Conservation (phyloP, 2,888 invertebrate genomes). For the Tinea trinotella region DNA sequence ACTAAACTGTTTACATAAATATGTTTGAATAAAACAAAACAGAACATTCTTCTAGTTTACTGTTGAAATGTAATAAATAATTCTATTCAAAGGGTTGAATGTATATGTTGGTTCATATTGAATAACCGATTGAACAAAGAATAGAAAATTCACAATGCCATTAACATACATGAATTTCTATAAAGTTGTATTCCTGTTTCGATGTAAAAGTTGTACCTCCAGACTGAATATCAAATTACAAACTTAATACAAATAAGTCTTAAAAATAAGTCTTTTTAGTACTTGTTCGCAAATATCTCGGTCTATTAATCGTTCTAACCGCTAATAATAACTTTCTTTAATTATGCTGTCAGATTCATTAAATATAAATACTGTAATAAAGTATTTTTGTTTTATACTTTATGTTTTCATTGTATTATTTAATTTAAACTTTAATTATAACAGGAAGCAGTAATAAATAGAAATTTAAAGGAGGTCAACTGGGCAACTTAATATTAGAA, state of each 20-base stretch:
- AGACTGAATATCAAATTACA: no score
- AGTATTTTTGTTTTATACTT: no score
- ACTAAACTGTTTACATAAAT: slow-evolving; percentile 36
- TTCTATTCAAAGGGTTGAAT: not conserved
- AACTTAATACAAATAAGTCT: no score
- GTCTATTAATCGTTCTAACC: no score
- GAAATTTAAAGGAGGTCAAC: not conserved
- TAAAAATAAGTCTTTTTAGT: no score
- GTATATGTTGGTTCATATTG: not conserved
- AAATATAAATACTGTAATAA: no score
- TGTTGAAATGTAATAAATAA: not conserved
- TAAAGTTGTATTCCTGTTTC: not conserved
- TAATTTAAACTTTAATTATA: no score
- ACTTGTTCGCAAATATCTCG: no score
- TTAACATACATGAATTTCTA: not conserved
- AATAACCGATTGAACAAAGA: not conserved
- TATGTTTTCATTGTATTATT: no score
- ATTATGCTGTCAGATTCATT: no score
- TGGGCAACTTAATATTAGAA: not conserved
- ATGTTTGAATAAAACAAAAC: not conserved
- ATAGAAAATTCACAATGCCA: no score
- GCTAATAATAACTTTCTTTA: no score
- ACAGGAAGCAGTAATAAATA: not conserved
- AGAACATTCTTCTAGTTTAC: not conserved
- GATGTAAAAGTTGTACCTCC: not conserved